A percentile compares a stretch with the other conserved stretches of the same genome.
Evolutionary conservation across 2,888 invertebrate genomes (phyloP).

Genomic region (Dermolepida albohirtum): DNA sequence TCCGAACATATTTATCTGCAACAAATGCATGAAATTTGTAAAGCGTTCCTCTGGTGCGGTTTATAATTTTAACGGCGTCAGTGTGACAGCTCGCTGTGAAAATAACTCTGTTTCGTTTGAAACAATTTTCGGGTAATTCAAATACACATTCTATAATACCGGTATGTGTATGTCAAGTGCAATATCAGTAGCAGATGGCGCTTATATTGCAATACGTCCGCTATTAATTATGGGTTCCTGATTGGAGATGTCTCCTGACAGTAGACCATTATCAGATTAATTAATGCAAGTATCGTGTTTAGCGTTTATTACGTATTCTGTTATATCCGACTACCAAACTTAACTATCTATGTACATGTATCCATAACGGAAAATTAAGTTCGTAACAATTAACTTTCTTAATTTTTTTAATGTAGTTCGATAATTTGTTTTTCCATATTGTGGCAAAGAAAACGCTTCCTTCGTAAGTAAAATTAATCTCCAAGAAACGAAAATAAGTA

Average conservation of each 20-base stretch:
- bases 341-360: not conserved
- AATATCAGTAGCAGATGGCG: constrained; percentile 55
- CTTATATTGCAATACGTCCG: constrained; percentile 53
- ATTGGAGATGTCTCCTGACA: constrained; percentile 60
- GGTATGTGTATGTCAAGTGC: constrained; percentile 47
- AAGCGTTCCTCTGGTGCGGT: constrained; percentile 31
- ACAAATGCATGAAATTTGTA: constrained; percentile 38
- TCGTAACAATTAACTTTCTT: not conserved
- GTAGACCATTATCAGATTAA: constrained; percentile 59
- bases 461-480: constrained; percentile 30
- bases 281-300: constrained; percentile 59
- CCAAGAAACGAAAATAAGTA: constrained; percentile 32
- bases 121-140: constrained; percentile 40
- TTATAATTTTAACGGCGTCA: constrained; percentile 42
- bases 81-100: constrained; percentile 41
- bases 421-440: not conserved
- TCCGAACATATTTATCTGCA: constrained; percentile 41
- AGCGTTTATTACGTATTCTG: constrained; percentile 37
- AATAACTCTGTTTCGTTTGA: constrained; percentile 38
- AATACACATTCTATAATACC: constrained; percentile 32
- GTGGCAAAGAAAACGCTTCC: not conserved
- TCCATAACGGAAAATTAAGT: not conserved
- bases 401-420: not conserved
- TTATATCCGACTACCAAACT: constrained; percentile 14
- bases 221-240: constrained; percentile 58